Base-by-base conservation (phyloP, 1,140 invertebrate species). In the Zaprionus gabonicus region DNA sequence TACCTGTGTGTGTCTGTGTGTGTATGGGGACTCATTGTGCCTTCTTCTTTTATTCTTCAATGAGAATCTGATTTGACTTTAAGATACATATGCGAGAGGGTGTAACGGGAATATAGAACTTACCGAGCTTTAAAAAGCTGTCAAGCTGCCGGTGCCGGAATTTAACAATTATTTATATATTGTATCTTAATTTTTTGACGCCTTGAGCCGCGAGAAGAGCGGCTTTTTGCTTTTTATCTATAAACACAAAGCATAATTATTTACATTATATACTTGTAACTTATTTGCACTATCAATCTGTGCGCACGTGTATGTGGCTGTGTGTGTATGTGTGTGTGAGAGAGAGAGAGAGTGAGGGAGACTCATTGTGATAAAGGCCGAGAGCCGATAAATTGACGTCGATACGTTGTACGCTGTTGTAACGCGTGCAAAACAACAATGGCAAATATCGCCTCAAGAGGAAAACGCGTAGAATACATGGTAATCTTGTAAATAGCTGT, bases 311-410 rank as follows among this genome's bases (percentile, higher is more conserved):
- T 67, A 28, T 53, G 41, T 51, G 44, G 46, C 20, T 58, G 34
- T 59, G 31, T 13, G 15, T 53, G 25, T 70, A 23, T 64, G 74
- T 65, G 57, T 36, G 36, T 49, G 57, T 9, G 56, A n/a, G 17
- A 13, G 38, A 25, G 4, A 20, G 20, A 20, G 38, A 25, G 4
- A 36, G 20, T 25, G 12, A 44, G 71, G 31, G 38, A 23, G 31
- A 58, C 15, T 15, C 23, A 65, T 68, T 80, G 66, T 75, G 82
- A 86, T 86, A 86, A 86, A 68, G 76, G 44, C 62, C 62, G 60
- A 55, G 60, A 38, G 44, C 41, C 44, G 80, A 72, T 67, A 69
- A 64, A 58, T 77, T 73, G 65, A 53, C 60, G 71, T 62, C 51
- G 62, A 74, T 70, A 66, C 27, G 34, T 72, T 58, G 34, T 53